A percentile compares a stretch with the other conserved stretches of the same genome.
These are phyloP conservation scores for Cheilinus undulatus DNA, from an alignment of 2,113 vertebrate species.

Conservation along the genomic window DNA sequence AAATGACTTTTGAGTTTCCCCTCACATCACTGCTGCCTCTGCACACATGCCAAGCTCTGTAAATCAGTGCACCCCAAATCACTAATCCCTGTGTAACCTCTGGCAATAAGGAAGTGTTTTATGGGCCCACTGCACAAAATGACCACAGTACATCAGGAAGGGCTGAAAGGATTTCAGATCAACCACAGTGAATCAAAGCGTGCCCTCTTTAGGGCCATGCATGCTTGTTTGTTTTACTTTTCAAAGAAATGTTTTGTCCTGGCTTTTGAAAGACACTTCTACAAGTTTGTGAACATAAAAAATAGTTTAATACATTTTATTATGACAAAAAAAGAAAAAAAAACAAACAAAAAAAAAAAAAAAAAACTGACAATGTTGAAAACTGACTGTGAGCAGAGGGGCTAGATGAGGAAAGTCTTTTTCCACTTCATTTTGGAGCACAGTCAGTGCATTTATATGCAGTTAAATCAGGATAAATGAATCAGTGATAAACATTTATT, in stretches of 20 bases:
- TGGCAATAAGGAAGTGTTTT: slow-evolving; percentile 26
- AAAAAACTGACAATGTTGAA: neutral
- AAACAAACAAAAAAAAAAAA: neutral
- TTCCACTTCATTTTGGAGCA: too few relatives aligned
- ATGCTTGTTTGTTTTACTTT: slow-evolving; percentile 23
- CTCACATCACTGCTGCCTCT: neutral
- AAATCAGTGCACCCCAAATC: slow-evolving; percentile 35
- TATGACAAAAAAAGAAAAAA: neutral
- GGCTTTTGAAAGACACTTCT: neutral
- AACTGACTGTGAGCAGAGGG: neutral
- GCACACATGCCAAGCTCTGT: slow-evolving; percentile 8
- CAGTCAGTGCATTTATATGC: too few relatives aligned
- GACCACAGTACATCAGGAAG: slow-evolving; percentile 44
- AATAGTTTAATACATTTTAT: neutral
- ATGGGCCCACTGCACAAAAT: slow-evolving; percentile 47
- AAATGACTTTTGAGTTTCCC: neutral
- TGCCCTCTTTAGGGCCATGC: slow-evolving; percentile 6
- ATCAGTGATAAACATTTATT: too few relatives aligned
- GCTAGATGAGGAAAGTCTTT: too few relatives aligned
- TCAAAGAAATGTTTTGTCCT: slow-evolving; percentile 9
- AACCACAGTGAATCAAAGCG: slow-evolving; percentile 41
- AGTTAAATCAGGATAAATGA: too few relatives aligned
- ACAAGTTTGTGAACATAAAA: neutral
- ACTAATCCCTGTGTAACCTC: slow-evolving; percentile 43
- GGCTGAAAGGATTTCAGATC: slow-evolving; percentile 53